Evolutionary conservation across 2,113 vertebrate species (phyloP).

Genomic region (Crotalus tigris): DNA sequence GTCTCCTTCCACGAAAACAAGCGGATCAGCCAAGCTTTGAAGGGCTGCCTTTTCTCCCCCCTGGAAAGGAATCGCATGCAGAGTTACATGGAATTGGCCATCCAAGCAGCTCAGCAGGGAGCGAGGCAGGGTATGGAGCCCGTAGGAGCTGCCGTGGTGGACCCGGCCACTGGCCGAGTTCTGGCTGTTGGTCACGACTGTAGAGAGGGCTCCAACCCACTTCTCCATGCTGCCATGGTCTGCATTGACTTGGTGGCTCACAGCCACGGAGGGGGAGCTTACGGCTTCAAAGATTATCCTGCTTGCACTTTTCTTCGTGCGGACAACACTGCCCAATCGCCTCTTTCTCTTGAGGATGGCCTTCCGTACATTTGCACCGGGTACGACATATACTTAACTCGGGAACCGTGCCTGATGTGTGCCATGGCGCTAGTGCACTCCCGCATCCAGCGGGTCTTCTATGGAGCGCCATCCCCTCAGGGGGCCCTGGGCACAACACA

Average conservation of each 20-base stretch:
- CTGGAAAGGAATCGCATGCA: conserved; percentile 71
- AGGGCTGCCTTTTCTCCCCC: conserved; percentile 69
- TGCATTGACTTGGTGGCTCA: conserved; percentile 82
- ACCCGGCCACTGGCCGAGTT: conserved; percentile 64
- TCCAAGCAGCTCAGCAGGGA: conserved; percentile 69
- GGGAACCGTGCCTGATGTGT: conserved; percentile 86
- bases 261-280: conserved; percentile 77
- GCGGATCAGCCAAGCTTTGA: conserved; percentile 70
- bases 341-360: not conserved
- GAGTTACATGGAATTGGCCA: conserved; percentile 72
- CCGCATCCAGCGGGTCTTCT: conserved; percentile 81
- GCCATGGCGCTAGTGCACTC: conserved; percentile 89
- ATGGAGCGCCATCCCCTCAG: conserved; percentile 67
- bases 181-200: conserved; percentile 80
- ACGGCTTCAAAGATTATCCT: conserved; percentile 57
- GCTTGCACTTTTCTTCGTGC: conserved; percentile 55
- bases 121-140: conserved; percentile 64
- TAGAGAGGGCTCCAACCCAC: conserved; percentile 49
- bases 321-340: not conserved
- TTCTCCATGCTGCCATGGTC: conserved; percentile 85
- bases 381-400: conserved; percentile 83
- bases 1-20: conserved; percentile 84
- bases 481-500: conserved; percentile 79
- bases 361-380: conserved; percentile 84
- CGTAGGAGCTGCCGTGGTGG: conserved; percentile 75